Conservation (phyloP, 2,797 vertebrate genomes). For the Semaprochilodus insignis region DNA sequence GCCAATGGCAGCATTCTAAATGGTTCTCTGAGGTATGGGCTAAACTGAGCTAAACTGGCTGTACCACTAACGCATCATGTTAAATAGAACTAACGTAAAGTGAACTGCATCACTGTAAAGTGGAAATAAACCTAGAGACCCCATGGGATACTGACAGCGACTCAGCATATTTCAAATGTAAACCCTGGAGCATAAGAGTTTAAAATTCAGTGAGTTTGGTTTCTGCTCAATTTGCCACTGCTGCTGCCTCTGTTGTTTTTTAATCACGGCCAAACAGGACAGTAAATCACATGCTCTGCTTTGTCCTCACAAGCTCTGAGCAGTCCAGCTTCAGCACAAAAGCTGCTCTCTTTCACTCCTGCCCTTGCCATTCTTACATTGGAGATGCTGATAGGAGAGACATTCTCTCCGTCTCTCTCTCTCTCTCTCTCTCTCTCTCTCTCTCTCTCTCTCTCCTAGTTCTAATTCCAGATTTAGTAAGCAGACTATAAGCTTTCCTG, state of each 20-base stretch:
- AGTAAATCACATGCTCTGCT: conserved; percentile 10
- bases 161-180: conserved; percentile 15
- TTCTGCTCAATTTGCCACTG: conserved; percentile 16
- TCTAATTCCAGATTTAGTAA: no score
- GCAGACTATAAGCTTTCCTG: no score
- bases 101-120: conserved; percentile 1
- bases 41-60: background rate
- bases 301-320: conserved; percentile 13
- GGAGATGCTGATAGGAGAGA: background rate
- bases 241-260: conserved; percentile 13
- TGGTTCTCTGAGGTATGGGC: background rate
- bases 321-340: background rate
- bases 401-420: no score
- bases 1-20: background rate
- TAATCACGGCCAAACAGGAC: conserved; percentile 16
- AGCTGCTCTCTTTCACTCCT: background rate
- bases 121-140: background rate
- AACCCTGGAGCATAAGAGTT: conserved; percentile 8
- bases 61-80: background rate
- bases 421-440: no score
- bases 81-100: conserved; percentile 6
- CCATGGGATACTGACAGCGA: background rate
- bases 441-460: no score
- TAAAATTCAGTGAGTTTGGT: conserved; percentile 6
- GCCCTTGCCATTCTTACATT: background rate